A percentile compares a stretch with the other conserved stretches of the same genome.
Conservation (phyloP, 2,797 vertebrate genomes). For the Alcedo quadribrachys region DNA sequence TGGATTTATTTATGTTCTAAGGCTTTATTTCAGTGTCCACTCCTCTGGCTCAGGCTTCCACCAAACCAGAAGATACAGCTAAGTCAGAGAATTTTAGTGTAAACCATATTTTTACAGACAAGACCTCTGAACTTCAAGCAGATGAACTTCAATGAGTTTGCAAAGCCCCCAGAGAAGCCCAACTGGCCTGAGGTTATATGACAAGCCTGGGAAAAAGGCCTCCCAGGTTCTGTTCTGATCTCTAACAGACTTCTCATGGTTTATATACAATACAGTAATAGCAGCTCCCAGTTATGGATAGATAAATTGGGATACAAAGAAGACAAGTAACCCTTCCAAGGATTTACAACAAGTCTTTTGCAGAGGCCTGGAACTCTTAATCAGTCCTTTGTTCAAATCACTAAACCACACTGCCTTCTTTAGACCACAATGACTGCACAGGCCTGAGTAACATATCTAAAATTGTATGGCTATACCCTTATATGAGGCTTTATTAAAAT, state of each 20-base stretch:
- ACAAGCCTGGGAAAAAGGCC: conserved; percentile 59
- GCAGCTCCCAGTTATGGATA: conserved; percentile 42
- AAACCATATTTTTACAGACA: conserved; percentile 61
- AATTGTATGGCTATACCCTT: conserved; percentile 31
- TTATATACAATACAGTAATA: conserved; percentile 52
- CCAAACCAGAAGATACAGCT: conserved; percentile 57
- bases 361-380: conserved; percentile 36
- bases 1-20: conserved; percentile 75
- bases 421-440: conserved; percentile 33
- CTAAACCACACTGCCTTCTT: conserved; percentile 46
- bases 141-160: conserved; percentile 53
- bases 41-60: conserved; percentile 50
- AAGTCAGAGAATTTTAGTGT: conserved; percentile 63
- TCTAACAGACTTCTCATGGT: conserved; percentile 52
- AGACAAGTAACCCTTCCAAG: conserved; percentile 38
- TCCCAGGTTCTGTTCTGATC: conserved; percentile 54
- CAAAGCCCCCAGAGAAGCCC: conserved; percentile 44
- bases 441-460: conserved; percentile 35
- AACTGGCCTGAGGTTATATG: conserved; percentile 42
- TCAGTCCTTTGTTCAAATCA: conserved; percentile 34
- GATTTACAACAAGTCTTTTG: conserved; percentile 48
- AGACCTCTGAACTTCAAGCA: conserved; percentile 57
- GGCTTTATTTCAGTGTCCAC: conserved; percentile 71
- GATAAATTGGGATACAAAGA: conserved; percentile 59
- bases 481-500: conserved; percentile 27